phyloP scores from a whole-genome alignment of 2,113 vertebrate genomes.

The Garra rufa region DNA sequence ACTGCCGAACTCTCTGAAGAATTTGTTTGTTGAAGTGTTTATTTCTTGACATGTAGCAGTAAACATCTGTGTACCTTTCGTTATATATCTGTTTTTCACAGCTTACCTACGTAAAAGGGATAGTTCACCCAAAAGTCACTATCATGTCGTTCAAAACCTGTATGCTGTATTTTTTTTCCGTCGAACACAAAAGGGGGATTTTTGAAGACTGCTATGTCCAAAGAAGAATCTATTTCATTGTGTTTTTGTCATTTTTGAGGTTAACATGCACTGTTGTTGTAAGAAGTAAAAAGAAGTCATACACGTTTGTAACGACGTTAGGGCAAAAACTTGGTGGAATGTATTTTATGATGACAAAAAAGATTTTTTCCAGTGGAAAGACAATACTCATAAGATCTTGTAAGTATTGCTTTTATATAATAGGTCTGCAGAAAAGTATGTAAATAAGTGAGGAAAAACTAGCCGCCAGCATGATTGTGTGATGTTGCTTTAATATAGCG shows the following conservation, averaged over 20 bases:
- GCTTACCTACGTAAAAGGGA: not conserved
- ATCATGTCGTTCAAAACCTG: not conserved
- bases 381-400: not conserved
- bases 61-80: not conserved
- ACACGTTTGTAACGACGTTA: not conserved
- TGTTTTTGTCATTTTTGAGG: not conserved
- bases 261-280: not conserved
- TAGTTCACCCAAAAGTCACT: not conserved
- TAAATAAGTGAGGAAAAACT: not conserved
- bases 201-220: not conserved
- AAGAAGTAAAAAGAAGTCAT: not conserved
- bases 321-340: not conserved
- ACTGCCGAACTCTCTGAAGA: not conserved
- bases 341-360: not conserved
- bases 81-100: not conserved
- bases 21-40: constrained; percentile 35
- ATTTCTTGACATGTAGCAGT: constrained; percentile 44
- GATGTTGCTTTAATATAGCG: not conserved
- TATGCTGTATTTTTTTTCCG: not conserved
- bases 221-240: not conserved
- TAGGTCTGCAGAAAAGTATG: not conserved
- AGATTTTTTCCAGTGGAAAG: not conserved
- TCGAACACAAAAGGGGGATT: not conserved
- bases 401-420: not conserved
- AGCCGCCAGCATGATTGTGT: not conserved